Percentiles rank a stretch among this genome's conserved stretches.
phyloP scores from a whole-genome alignment of 2,888 invertebrate genomes.

The Panzeria rudis region DNA sequence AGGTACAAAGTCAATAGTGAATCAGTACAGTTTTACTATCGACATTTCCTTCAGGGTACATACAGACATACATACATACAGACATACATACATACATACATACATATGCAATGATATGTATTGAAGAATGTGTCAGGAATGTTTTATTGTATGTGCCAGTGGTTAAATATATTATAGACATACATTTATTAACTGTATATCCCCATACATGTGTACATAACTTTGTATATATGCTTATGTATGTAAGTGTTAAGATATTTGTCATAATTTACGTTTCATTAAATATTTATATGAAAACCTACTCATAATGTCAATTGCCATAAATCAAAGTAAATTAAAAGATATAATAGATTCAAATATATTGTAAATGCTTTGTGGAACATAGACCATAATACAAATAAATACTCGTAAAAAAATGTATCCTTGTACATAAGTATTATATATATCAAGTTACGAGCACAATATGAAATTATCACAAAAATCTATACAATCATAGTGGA shows the following conservation, averaged over 20 bases:
- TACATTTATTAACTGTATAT: constrained; percentile 23
- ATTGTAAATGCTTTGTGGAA: constrained; percentile 19
- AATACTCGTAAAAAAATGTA: constrained; percentile 24
- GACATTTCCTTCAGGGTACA: no score
- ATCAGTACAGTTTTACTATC: no score
- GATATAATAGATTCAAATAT: constrained; percentile 4
- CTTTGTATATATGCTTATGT: not conserved
- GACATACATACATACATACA: not conserved
- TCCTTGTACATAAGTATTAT: not conserved
- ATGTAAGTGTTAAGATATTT: constrained; percentile 56
- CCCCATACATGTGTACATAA: not conserved
- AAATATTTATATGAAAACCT: constrained; percentile 70
- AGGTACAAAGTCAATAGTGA: no score
- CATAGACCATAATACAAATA: constrained; percentile 29
- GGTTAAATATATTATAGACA: not conserved
- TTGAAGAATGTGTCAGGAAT: constrained; percentile 43
- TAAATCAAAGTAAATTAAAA: constrained; percentile 70
- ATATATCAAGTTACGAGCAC: constrained; percentile 9
- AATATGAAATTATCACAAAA: constrained; percentile 3
- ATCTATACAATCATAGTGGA: not conserved
- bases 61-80: no score
- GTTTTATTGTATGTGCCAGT: constrained; percentile 17
- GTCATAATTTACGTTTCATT: constrained; percentile 72
- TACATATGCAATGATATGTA: not conserved
- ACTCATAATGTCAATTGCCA: constrained; percentile 70